phyloP scores from a whole-genome alignment of 2,797 vertebrate species.

The Coregonus suidteri region DNA sequence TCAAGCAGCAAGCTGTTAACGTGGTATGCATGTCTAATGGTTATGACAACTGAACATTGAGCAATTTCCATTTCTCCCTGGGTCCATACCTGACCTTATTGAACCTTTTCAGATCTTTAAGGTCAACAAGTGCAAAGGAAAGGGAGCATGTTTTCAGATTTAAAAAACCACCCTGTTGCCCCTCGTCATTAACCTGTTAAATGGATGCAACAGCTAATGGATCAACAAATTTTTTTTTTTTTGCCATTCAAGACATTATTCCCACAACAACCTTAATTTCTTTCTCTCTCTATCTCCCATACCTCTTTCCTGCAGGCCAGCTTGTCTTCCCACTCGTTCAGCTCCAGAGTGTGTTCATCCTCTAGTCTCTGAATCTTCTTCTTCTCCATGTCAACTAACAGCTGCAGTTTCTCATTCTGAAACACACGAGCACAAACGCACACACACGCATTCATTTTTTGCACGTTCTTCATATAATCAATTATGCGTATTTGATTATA shows the following conservation, averaged over 20 bases:
- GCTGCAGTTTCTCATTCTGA: slow-evolving; percentile 68
- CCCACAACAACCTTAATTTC: not conserved
- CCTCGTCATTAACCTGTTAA: not conserved
- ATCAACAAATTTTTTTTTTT: too few species aligned
- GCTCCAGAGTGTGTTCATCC: slow-evolving; percentile 70
- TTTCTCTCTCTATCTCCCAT: not conserved
- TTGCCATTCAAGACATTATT: not conserved
- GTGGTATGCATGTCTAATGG: too few species aligned
- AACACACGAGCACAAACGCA: slow-evolving; percentile 9
- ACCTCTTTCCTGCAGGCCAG: slow-evolving; percentile 67
- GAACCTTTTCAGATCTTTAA: too few species aligned
- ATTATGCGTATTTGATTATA: not conserved
- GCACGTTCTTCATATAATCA: not conserved
- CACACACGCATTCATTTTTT: not conserved
- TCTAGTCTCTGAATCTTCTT: slow-evolving; percentile 67
- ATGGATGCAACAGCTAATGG: too few species aligned
- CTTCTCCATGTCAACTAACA: slow-evolving; percentile 68
- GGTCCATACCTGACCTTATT: too few species aligned
- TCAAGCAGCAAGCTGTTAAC: too few species aligned
- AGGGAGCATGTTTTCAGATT: too few species aligned
- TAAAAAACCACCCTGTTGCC: too few species aligned
- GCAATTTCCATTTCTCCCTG: too few species aligned
- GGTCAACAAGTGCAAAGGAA: too few species aligned
- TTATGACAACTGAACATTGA: too few species aligned
- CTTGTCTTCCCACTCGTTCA: slow-evolving; percentile 68